These are phyloP conservation scores for Daboia siamensis DNA, from an alignment of 2,113 vertebrate species.

Conservation along the genomic window DNA sequence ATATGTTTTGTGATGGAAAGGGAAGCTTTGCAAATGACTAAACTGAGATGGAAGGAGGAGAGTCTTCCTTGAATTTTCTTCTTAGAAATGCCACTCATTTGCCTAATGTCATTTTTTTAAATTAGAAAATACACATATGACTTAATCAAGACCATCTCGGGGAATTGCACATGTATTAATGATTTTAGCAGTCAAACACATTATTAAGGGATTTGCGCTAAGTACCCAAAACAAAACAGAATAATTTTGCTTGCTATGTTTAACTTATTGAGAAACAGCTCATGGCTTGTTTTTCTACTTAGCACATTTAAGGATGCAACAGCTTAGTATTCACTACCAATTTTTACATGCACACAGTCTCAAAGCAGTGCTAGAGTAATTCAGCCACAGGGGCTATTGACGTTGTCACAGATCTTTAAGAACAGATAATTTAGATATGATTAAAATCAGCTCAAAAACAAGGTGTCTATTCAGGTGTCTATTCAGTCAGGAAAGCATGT, in stretches of 20 bases:
- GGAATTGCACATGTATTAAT: conserved; percentile 81
- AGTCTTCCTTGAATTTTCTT: conserved; percentile 65
- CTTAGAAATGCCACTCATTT: conserved; percentile 73
- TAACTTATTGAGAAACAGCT: conserved; percentile 73
- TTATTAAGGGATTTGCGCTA: conserved; percentile 79
- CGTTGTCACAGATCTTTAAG: not conserved
- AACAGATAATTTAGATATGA: not conserved
- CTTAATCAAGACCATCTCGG: conserved; percentile 78
- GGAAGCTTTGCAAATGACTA: conserved; percentile 61
- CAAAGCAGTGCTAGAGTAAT: not conserved
- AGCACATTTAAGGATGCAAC: conserved; percentile 63
- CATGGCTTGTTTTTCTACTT: conserved; percentile 75
- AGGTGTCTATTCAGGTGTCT: not conserved
- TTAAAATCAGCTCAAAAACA: not conserved
- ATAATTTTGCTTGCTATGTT: conserved; percentile 79
- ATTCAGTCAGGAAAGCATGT: not conserved
- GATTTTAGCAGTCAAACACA: conserved; percentile 72
- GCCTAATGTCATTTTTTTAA: conserved; percentile 77
- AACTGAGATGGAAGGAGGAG: conserved; percentile 32
- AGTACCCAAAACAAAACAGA: conserved; percentile 74
- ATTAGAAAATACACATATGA: conserved; percentile 79
- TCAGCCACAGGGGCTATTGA: not conserved
- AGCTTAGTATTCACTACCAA: conserved; percentile 32
- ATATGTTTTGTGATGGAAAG: conserved; percentile 65
- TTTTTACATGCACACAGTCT: not conserved